A percentile compares a stretch with the other conserved stretches of the same genome.
Evolutionary conservation across 2,888 invertebrate species (phyloP).

Genomic region (Dasysyrphus tricinctus): DNA sequence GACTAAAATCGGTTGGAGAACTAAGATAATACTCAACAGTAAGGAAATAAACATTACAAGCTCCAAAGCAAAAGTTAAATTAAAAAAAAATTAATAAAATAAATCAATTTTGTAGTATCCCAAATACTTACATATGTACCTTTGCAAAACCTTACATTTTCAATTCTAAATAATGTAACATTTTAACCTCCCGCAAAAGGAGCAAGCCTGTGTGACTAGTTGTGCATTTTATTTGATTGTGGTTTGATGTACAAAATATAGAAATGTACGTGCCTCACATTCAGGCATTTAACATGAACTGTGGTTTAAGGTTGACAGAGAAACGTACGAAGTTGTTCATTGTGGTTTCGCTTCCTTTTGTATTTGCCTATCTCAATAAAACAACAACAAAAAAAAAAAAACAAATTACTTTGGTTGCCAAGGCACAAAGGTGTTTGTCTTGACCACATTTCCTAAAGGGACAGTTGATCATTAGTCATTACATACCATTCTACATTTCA

Average conservation of each 20-base stretch:
- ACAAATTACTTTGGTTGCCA: conserved; percentile 21
- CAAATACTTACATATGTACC: too few relatives aligned
- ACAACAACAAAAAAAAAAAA: neutral
- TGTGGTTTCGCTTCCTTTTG: neutral
- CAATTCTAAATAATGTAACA: too few relatives aligned
- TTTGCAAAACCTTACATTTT: too few relatives aligned
- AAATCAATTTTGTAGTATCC: too few relatives aligned
- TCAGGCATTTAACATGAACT: neutral
- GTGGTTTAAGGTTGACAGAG: neutral
- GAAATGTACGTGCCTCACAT: neutral
- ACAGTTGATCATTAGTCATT: neutral
- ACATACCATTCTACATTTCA: neutral
- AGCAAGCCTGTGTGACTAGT: neutral
- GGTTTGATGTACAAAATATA: neutral
- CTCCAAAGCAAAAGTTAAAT: too few relatives aligned
- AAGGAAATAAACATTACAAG: too few relatives aligned
- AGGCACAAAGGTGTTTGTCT: conserved; percentile 21
- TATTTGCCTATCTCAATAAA: neutral
- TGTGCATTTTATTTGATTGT: neutral
- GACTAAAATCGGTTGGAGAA: too few relatives aligned
- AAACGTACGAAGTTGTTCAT: neutral
- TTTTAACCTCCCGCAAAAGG: neutral
- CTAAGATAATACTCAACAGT: too few relatives aligned
- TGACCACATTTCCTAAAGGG: conserved; percentile 1
- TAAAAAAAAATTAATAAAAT: too few relatives aligned